phyloP scores from a whole-genome alignment of 2,797 vertebrate species.

The Leuciscus waleckii region DNA sequence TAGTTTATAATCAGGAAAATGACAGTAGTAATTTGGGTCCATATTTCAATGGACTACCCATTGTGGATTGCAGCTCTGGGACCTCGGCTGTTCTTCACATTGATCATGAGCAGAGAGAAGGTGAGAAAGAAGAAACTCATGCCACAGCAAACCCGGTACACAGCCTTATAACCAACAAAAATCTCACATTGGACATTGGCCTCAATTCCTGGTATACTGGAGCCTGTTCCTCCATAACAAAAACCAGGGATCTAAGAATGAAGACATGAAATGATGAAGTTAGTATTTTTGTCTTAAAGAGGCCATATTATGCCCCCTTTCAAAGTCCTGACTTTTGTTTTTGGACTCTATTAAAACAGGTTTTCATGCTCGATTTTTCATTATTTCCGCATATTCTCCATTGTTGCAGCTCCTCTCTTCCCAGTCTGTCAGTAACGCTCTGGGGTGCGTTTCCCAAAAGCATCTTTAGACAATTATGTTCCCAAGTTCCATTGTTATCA shows the following conservation, averaged over 20 bases:
- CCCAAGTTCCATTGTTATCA: too few species aligned
- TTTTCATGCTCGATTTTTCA: background rate
- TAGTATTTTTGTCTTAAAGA: background rate
- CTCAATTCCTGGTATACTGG: conserved; percentile 66
- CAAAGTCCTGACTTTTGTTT: background rate
- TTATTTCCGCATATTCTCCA: background rate
- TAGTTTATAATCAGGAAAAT: background rate
- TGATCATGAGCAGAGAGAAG: conserved; percentile 84
- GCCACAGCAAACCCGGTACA: conserved; percentile 91
- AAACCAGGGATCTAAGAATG: conserved; percentile 88
- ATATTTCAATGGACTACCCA: conserved; percentile 75
- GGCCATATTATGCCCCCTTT: background rate
- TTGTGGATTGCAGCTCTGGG: conserved; percentile 89
- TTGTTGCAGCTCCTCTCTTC: background rate
- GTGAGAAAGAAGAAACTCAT: conserved; percentile 88
- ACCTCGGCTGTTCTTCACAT: conserved; percentile 89
- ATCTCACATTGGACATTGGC: conserved; percentile 82
- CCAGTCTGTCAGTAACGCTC: background rate
- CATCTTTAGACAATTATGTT: too few species aligned
- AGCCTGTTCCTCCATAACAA: conserved; percentile 83
- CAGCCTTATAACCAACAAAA: conserved; percentile 91
- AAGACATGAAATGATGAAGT: background rate
- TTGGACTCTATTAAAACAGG: background rate
- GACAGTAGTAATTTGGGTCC: background rate
- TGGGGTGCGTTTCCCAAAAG: too few species aligned